These are phyloP conservation scores for Carterocephalus palaemon DNA, from an alignment of 2,888 invertebrate species.

Conservation along the genomic window DNA sequence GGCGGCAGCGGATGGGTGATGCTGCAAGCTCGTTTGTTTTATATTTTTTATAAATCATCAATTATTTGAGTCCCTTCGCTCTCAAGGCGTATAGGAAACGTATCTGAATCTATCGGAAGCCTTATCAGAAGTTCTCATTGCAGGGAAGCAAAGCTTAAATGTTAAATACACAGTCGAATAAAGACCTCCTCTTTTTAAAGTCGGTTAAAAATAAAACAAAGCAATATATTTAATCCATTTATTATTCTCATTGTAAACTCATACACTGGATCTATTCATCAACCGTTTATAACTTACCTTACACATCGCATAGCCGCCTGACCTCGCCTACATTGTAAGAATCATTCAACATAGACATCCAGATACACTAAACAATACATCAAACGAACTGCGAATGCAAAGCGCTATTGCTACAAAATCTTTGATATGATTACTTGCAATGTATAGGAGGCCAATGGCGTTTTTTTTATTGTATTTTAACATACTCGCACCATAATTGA, in stretches of 20 bases:
- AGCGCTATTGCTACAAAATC: slow-evolving; percentile 11
- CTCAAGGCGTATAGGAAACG: no score
- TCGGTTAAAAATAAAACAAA: slow-evolving; percentile 29
- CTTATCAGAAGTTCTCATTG: no score
- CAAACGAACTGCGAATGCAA: slow-evolving; percentile 13
- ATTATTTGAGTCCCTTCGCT: no score
- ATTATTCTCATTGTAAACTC: slow-evolving; percentile 75
- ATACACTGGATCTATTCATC: slow-evolving; percentile 73
- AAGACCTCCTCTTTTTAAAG: no score
- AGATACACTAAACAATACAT: slow-evolving; percentile 16
- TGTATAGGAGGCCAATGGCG: slow-evolving; percentile 33
- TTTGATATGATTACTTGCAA: slow-evolving; percentile 40
- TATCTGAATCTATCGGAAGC: no score
- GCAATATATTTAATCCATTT: slow-evolving; percentile 61
- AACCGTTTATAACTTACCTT: slow-evolving; percentile 69
- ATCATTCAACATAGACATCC: slow-evolving; percentile 19
- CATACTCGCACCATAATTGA: slow-evolving; percentile 73
- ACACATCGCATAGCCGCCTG: slow-evolving; percentile 57
- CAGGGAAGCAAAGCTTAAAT: no score
- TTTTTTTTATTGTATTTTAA: slow-evolving; percentile 37
- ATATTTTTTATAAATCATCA: no score
- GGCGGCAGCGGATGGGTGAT: no score
- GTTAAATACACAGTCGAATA: no score
- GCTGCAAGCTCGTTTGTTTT: no score
- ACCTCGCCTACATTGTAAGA: slow-evolving; percentile 44